Base-by-base conservation (phyloP, 2,797 vertebrate genomes). In the Bryconaethiops microstoma region DNA sequence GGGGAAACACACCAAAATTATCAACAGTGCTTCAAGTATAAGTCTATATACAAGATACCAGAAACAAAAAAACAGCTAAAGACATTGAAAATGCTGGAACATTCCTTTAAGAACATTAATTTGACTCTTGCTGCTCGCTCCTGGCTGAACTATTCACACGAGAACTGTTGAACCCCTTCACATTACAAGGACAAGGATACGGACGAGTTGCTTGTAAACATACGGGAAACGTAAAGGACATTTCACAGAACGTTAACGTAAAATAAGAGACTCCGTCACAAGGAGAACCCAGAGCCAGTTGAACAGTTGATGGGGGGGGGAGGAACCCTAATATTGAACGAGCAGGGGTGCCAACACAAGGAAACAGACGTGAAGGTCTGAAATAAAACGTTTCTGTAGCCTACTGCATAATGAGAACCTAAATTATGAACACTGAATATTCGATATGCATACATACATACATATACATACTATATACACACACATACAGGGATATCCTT, bases 401-500 rank as follows among this genome's bases (percentile, higher is more conserved):
- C 70, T 84, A 86, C 84, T 83, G 85, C 80, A 87, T 84, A 79
- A 83, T 82, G 77, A 63, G 78, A 76, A 85, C 75, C 65, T 69
- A 78, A 76, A 52, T 80, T 65, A 77, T 74, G 48, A 83, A 83
- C 83, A 85, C 69, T 67, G 85, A 83, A 86, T 85, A 81, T 83
- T 77, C n/a, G 82, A 83, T 86, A 86, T 85, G 85, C 54, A 86
- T 87, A 86, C 81, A 63, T 87, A 86, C 81, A 63, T 73, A 82
- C 69, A 77, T 64, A 42, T 65, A 60, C 62, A 85, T 81, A 76
- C 19, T 83, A 60, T 77, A 84, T 84, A 92, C 87, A 91, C 88
- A 92, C 86, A 84, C 89, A 87, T 76, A 88, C 40, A 82, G 82
- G 73, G 82, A 92, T 57, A 87, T 92, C 90, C 89, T 92, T 92